Conservation (phyloP, 2,888 invertebrate genomes). For the Eupithecia inturbata region DNA sequence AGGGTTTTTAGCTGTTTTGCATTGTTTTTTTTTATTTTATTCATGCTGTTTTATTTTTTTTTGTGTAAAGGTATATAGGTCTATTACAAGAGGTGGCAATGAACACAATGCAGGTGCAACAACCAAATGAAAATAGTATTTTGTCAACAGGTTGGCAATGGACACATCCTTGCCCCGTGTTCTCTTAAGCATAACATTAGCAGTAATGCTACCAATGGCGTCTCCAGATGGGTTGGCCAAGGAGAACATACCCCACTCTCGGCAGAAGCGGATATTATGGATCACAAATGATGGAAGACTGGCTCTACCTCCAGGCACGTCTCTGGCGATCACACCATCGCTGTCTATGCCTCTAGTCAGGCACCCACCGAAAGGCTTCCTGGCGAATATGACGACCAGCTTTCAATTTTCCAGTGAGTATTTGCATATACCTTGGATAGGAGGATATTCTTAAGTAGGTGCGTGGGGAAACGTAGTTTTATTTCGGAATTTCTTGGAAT, state of each 20-base stretch:
- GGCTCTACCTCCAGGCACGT: slow-evolving; percentile 92
- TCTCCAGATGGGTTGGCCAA: slow-evolving; percentile 68
- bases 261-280: slow-evolving; percentile 93
- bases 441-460: too few species aligned
- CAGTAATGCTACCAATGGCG: slow-evolving; percentile 74
- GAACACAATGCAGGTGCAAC: too few species aligned
- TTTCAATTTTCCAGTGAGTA: slow-evolving; percentile 93
- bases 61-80: too few species aligned
- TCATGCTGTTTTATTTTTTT: too few species aligned
- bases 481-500: too few species aligned
- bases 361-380: slow-evolving; percentile 93
- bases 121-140: neutral
- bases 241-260: slow-evolving; percentile 85
- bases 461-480: too few species aligned
- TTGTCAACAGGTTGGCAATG: slow-evolving; percentile 67
- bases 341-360: slow-evolving; percentile 92
- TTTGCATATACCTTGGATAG: too few species aligned
- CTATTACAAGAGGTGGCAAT: too few species aligned
- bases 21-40: too few species aligned
- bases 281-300: slow-evolving; percentile 93
- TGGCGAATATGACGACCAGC: slow-evolving; percentile 92
- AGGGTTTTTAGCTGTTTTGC: too few species aligned
- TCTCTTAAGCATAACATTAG: slow-evolving; percentile 76
- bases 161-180: slow-evolving; percentile 75
- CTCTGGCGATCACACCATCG: slow-evolving; percentile 91